Conservation (phyloP, 2,888 invertebrate species). For the Acrocyrtus sp. region DNA sequence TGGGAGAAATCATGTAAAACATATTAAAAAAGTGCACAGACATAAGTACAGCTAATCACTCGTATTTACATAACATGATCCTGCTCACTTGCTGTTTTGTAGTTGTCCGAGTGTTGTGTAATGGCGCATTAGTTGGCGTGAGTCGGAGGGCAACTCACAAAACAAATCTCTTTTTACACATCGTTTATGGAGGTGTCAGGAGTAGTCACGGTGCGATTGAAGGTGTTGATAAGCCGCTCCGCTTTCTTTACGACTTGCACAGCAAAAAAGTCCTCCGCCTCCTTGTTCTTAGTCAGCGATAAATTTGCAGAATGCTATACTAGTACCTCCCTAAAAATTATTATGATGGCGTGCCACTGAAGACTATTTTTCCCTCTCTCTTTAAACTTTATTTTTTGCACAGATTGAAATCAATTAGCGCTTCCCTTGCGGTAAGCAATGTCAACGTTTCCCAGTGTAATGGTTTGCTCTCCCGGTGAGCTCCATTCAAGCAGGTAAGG, state of each 20-base stretch:
- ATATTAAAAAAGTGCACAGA: neutral
- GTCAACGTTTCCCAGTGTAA: slow-evolving; percentile 29
- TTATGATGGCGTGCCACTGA: neutral
- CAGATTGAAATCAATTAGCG: slow-evolving; percentile 41
- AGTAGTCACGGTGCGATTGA: slow-evolving; percentile 35
- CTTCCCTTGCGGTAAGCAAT: slow-evolving; percentile 10
- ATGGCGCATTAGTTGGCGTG: too few relatives aligned
- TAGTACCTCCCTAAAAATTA: neutral
- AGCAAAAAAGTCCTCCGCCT: neutral
- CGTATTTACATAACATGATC: neutral
- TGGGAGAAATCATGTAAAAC: slow-evolving; percentile 14
- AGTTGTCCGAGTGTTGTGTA: too few relatives aligned
- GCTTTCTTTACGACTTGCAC: neutral
- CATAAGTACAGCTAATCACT: neutral
- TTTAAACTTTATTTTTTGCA: too few relatives aligned
- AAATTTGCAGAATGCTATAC: neutral
- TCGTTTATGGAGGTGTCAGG: slow-evolving; percentile 20
- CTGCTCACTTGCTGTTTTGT: neutral
- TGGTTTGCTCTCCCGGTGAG: slow-evolving; percentile 40
- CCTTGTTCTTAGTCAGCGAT: too few relatives aligned
- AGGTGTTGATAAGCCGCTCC: slow-evolving; percentile 34
- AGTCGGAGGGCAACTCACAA: too few relatives aligned
- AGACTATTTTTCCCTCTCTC: neutral
- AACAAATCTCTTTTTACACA: slow-evolving; percentile 24
- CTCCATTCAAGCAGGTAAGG: slow-evolving; percentile 36